Evolutionary conservation across 2,888 invertebrate genomes (phyloP).

Genomic region (Synergus gifuensis): DNA sequence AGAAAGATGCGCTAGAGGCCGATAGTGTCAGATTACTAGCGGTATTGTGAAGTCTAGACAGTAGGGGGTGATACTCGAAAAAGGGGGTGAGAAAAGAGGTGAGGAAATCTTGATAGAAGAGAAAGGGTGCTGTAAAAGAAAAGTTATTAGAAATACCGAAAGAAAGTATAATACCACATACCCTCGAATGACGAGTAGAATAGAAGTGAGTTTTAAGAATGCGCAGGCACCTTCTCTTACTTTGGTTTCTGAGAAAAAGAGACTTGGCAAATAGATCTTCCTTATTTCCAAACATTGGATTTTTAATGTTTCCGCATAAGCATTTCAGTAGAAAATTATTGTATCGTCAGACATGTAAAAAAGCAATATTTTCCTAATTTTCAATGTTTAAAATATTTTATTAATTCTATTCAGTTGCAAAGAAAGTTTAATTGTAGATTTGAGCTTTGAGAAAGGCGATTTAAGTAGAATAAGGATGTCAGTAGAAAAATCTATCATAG

Average conservation of each 20-base stretch:
- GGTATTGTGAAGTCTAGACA: conserved; percentile 70
- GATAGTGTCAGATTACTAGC: conserved; percentile 71
- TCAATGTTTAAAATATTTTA: too few species aligned
- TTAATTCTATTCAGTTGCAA: too few species aligned
- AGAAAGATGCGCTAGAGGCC: conserved; percentile 52
- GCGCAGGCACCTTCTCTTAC: neutral
- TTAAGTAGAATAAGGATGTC: too few species aligned
- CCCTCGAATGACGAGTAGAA: neutral
- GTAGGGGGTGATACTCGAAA: conserved; percentile 49
- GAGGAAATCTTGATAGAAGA: conserved; percentile 43
- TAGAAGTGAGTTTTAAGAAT: neutral
- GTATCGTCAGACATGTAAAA: too few species aligned
- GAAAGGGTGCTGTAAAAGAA: conserved; percentile 59
- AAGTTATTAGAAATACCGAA: conserved; percentile 72
- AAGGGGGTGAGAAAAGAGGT: conserved; percentile 24
- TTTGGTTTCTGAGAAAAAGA: neutral
- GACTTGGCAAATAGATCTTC: neutral
- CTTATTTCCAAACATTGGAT: neutral
- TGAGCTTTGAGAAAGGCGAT: too few species aligned
- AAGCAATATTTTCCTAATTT: too few species aligned
- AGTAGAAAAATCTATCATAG: too few species aligned
- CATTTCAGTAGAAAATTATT: too few species aligned
- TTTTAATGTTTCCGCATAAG: neutral
- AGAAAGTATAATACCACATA: conserved; percentile 51
- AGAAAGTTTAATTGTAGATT: too few species aligned